phyloP scores from a whole-genome alignment of 1,140 invertebrate species.

The Zophobas atratus region DNA sequence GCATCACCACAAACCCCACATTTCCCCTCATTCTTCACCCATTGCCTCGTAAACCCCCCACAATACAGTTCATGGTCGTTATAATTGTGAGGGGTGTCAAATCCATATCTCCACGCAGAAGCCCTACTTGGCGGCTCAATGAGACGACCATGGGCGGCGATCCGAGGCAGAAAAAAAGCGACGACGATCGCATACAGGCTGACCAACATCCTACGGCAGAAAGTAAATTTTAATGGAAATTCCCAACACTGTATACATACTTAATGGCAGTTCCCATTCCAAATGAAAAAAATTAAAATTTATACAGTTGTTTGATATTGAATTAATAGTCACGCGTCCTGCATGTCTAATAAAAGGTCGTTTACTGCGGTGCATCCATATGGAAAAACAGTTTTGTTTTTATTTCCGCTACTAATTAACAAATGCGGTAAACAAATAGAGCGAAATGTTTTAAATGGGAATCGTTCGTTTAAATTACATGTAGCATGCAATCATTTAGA shows the following conservation, averaged over 20 bases:
- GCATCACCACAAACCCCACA: slow-evolving; percentile 92
- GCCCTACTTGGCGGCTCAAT: slow-evolving; percentile 89
- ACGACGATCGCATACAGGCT: slow-evolving; percentile 6
- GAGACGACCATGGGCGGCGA: slow-evolving; percentile 81
- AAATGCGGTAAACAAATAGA: too few relatives aligned
- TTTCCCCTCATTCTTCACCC: slow-evolving; percentile 81
- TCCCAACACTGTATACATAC: neutral
- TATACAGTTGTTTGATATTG: too few relatives aligned
- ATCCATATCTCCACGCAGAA: slow-evolving; percentile 86
- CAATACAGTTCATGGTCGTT: slow-evolving; percentile 93
- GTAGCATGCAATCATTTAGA: too few relatives aligned
- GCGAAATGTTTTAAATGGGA: too few relatives aligned
- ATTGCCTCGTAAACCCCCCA: slow-evolving; percentile 87
- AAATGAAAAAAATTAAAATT: too few relatives aligned
- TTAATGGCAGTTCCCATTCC: too few relatives aligned
- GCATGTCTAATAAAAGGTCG: too few relatives aligned
- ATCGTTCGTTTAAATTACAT: too few relatives aligned
- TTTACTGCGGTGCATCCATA: too few relatives aligned
- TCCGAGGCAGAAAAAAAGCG: slow-evolving; percentile 11
- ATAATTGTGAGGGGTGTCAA: slow-evolving; percentile 84
- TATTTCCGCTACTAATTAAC: too few relatives aligned
- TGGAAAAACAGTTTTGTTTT: too few relatives aligned
- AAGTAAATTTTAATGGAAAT: neutral
- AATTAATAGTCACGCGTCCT: too few relatives aligned
- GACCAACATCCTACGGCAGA: slow-evolving; percentile 4